phyloP scores from a whole-genome alignment of 2,113 vertebrate species.

The Malurus cyaneus region DNA sequence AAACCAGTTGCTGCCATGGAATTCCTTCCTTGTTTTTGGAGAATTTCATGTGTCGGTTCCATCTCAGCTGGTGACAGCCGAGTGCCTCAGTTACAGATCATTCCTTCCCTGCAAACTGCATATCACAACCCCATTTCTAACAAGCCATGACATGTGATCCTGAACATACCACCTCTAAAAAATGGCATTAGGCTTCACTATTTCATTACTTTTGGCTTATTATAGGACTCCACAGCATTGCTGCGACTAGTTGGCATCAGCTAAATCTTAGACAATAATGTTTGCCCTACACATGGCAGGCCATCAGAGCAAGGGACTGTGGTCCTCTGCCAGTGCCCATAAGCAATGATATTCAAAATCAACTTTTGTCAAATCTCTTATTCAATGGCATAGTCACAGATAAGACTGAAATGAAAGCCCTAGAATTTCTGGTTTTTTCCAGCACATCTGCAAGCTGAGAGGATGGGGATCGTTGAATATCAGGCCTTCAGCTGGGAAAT shows the following conservation, averaged over 20 bases:
- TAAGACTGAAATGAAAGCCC: background rate
- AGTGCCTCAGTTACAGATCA: background rate
- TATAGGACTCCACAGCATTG: background rate
- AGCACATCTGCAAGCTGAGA: background rate
- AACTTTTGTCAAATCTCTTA: background rate
- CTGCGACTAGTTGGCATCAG: background rate
- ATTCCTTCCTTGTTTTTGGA: background rate
- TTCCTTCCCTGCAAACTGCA: background rate
- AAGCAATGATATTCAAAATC: background rate
- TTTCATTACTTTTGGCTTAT: background rate
- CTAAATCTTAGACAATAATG: background rate
- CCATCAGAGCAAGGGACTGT: background rate
- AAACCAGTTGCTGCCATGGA: background rate
- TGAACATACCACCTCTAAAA: background rate
- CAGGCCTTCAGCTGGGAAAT: background rate
- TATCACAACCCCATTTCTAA: background rate
- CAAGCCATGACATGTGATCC: background rate
- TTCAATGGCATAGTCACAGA: background rate
- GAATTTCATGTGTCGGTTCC: background rate
- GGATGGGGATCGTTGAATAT: background rate
- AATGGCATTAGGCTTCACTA: background rate
- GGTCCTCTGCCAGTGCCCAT: background rate
- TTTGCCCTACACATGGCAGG: background rate
- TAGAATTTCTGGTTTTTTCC: background rate
- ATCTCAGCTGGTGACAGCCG: fast-evolving